Evolutionary conservation across 64 coral and sea anemone genomes (phyloP), one percentile per base, ranked within the genome.

Genomic region (Stichodactyla mertensii): DNA sequence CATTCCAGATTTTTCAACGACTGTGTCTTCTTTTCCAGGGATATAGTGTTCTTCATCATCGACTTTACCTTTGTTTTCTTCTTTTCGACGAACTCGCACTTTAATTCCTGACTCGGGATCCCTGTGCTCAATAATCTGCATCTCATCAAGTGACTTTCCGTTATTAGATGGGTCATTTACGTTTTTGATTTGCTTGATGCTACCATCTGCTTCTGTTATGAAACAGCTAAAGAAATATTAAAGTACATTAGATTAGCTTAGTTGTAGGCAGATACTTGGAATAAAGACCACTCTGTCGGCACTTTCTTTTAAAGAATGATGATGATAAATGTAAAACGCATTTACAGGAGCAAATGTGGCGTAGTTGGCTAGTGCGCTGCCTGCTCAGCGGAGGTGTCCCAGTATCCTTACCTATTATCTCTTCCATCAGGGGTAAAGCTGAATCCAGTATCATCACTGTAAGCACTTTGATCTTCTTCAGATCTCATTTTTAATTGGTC

Each of bases 71-170:
- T 85, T 64, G 13, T 85, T 85, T 55, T 53, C 85, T 16, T 77
- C 77, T 22, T 36, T 87, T 60, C 80, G 86, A 10, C 85, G 58
- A 14, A 92, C 15, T 12, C 78, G 52, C 3, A 92, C 79, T 10
- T 58, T 55, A 12, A 92, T 87, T 18, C 90, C 78, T 20, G 90
- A 92, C 71, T 92, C 36, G 7, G 90, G 85, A 74, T 92, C 90
- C 52, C 86, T 87, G 66, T 92, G 84, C 52, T 92, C 90, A 28
- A 92, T 87, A 31, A 92, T 87, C 19, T 87, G 84, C 18, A 14
- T 52, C 52, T 91, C 89, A 55, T 67, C 74, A 62, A 12, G 52
- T 81, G 78, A 81, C 5, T 52, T 19, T 14, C 15, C n/a, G 78
- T 81, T 54, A 55, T 81, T 55, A 5, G 36, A 22, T n/a, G 7